These are phyloP conservation scores for Excalfactoria chinensis DNA, from an alignment of 2,113 vertebrate species.

Conservation along the genomic window DNA sequence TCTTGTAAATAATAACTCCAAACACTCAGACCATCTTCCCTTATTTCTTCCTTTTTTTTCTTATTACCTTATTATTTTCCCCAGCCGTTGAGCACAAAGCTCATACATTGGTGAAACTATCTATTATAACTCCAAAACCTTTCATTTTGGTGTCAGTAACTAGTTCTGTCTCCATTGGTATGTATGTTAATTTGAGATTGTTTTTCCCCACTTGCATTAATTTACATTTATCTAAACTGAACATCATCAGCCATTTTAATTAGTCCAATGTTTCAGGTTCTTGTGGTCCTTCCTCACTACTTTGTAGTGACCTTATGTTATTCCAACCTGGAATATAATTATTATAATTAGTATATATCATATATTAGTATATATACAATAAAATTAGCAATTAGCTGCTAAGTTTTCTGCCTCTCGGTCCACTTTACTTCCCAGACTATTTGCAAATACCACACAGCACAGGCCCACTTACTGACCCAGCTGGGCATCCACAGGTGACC, in stretches of 20 bases:
- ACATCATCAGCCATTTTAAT: not conserved
- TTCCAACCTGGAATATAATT: not conserved
- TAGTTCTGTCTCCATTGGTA: not conserved
- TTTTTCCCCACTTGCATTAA: not conserved
- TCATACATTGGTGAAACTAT: not conserved
- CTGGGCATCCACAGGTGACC: not conserved
- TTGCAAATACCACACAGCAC: not conserved
- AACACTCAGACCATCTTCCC: not conserved
- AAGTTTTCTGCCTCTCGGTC: not conserved
- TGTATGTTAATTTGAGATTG: not conserved
- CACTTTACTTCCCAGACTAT: not conserved
- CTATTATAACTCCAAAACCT: not conserved
- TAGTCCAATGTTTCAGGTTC: not conserved
- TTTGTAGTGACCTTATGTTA: not conserved
- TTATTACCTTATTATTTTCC: not conserved
- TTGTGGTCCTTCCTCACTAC: not conserved
- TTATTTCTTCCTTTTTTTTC: not conserved
- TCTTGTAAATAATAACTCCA: not conserved
- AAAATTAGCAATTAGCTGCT: not conserved
- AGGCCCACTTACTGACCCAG: not conserved
- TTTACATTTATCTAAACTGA: constrained; percentile 3
- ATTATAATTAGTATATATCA: not conserved
- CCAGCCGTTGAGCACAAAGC: not conserved
- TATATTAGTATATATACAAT: not conserved
- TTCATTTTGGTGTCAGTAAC: not conserved